Evolutionary conservation across 2,888 invertebrate species (phyloP), one percentile per base, ranked within the genome.

Genomic region (Diabrotica balteata): DNA sequence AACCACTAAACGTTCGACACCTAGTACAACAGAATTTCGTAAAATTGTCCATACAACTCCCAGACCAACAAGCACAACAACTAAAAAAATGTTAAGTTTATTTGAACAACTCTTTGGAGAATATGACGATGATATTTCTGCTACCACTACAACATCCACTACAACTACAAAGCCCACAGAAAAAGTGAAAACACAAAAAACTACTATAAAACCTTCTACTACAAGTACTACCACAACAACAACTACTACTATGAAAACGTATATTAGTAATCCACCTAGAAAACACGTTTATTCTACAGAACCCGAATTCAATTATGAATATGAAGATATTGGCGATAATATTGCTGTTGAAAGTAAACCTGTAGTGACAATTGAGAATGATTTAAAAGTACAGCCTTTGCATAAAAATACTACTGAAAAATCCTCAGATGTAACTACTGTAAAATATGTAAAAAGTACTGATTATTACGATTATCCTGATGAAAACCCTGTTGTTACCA

Each of bases 21-120:
- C 73, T 53, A 81, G 80, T 8, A 80, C 80, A n/a, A 68, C 75
- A 68, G 73, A 69, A 52, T 67, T 73, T 6, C 73, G 75, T 47
- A 32, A 32, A 32, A 5, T 32, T 32, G 71, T 78, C 53, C 77
- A 79, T 67, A 66, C 79, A n/a, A 80, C 81, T 4, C 76, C 80
- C 7, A 73, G 76, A 73, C 68, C 78, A 8, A 64, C 82, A 3
- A 73, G 75, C 4, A 84, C 85, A 0, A 79, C 85, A 4, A 86
- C 87, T 0, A 85, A 74, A 73, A 77, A 74, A 77, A 76, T 73
- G 69, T 83, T 78, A 81, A 86, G 82, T 71, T 71, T 84, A 32
- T 83, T 85, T 63, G 84, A 84, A 67, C 84, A 85, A 70, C 70
- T 84, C 9, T 84, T 84, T 71, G 84, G 84, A 6, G 82, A 82